phyloP scores from a whole-genome alignment of 2,888 invertebrate species.

The Drosophila infuscata region DNA sequence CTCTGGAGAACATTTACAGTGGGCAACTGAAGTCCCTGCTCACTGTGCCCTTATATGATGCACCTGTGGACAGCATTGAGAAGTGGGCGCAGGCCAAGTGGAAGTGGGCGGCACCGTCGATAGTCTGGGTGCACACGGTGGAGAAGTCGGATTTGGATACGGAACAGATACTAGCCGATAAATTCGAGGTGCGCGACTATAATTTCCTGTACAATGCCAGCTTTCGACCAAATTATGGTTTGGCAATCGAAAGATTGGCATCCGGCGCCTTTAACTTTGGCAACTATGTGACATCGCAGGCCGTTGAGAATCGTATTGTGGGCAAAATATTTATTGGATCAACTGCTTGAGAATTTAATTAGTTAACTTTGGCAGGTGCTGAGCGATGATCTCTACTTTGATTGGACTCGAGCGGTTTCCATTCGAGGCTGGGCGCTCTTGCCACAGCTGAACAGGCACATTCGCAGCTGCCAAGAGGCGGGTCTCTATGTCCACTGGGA shows the following conservation, averaged over 20 bases:
- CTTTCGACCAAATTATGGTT: conserved; percentile 75
- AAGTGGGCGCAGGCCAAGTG: conserved; percentile 80
- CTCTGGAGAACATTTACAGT: conserved; percentile 83
- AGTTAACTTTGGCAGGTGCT: conserved; percentile 61
- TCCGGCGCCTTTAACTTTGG: conserved; percentile 78
- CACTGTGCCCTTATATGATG: conserved; percentile 79
- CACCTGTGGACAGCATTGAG: conserved; percentile 79
- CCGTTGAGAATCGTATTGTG: conserved; percentile 80
- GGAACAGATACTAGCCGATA: conserved; percentile 74
- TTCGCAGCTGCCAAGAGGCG: conserved; percentile 76
- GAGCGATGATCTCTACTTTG: conserved; percentile 82
- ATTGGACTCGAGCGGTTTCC: conserved; percentile 83
- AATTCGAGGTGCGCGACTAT: conserved; percentile 80
- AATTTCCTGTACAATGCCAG: conserved; percentile 78
- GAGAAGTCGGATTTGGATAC: conserved; percentile 73
- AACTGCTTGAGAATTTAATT: neutral
- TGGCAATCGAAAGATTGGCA: conserved; percentile 82
- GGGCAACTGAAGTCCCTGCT: conserved; percentile 83
- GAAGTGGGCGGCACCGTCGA: conserved; percentile 83
- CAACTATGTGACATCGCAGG: conserved; percentile 75
- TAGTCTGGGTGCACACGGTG: conserved; percentile 81
- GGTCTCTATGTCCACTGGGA: conserved; percentile 83
- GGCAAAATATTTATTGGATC: neutral
- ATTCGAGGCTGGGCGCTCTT: conserved; percentile 83
- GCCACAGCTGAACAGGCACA: conserved; percentile 78